Percentiles rank a stretch among this genome's conserved stretches.
These are phyloP conservation scores for Neolamprologus ventralis DNA, from an alignment of 2,113 vertebrate species.

Conservation along the genomic window DNA sequence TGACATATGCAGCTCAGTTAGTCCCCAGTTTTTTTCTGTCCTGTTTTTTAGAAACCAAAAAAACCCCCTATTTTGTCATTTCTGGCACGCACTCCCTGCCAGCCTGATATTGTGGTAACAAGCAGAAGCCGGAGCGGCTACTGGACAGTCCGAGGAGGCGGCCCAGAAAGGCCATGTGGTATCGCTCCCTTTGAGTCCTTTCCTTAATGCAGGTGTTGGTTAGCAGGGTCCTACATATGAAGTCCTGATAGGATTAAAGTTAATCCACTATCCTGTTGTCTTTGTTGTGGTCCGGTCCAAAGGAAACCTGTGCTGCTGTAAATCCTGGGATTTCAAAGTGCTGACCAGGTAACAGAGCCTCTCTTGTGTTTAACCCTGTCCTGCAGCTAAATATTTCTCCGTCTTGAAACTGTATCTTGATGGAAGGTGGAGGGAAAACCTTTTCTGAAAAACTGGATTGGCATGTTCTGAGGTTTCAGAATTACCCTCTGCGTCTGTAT, in stretches of 20 bases:
- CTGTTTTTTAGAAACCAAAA: background rate
- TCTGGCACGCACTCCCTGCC: background rate
- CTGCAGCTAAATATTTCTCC: conserved; percentile 15
- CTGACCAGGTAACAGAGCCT: conserved; percentile 35
- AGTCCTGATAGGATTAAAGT: conserved; percentile 48
- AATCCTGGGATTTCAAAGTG: conserved; percentile 17
- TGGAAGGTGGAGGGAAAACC: background rate
- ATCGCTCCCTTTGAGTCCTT: conserved; percentile 7
- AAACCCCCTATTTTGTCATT: fast-evolving
- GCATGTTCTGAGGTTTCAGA: conserved; percentile 35
- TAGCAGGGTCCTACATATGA: conserved; percentile 14
- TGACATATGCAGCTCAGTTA: background rate
- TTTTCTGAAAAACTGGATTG: conserved; percentile 40
- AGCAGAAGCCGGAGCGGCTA: background rate
- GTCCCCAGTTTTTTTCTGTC: background rate
- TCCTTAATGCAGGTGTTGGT: conserved; percentile 46
- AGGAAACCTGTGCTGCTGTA: conserved; percentile 5
- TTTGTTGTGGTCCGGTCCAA: conserved; percentile 5
- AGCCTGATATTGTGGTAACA: conserved; percentile 6
- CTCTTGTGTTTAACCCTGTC: conserved; percentile 28
- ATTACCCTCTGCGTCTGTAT: background rate
- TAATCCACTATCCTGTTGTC: conserved; percentile 53
- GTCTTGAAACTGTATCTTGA: conserved; percentile 40
- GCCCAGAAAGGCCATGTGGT: conserved; percentile 2
- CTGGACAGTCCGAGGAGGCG: background rate